phyloP scores from a whole-genome alignment of 2,797 vertebrate species.

The Gymnodraco acuticeps region DNA sequence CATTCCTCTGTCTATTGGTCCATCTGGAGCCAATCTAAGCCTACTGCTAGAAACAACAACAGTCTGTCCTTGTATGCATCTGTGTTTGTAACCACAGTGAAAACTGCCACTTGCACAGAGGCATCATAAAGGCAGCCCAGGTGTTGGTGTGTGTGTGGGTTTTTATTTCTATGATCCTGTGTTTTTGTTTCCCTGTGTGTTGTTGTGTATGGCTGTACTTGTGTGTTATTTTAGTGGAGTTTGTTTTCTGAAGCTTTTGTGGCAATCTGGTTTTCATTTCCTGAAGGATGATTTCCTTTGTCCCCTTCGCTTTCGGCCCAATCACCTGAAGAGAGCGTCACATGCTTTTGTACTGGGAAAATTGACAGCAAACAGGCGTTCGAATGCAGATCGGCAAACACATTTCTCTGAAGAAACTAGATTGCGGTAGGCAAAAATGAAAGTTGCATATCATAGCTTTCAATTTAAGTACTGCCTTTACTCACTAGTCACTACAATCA shows the following conservation, averaged over 20 bases:
- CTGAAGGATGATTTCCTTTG: conserved; percentile 63
- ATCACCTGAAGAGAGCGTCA: conserved; percentile 42
- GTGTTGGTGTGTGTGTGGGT: conserved; percentile 10
- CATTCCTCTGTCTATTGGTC: conserved; percentile 49
- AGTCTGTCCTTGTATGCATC: conserved; percentile 19
- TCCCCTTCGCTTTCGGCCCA: conserved; percentile 1
- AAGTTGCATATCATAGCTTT: conserved; percentile 23
- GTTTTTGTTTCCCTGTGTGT: conserved; percentile 19
- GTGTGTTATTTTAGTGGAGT: conserved; percentile 52
- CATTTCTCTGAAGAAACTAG: conserved; percentile 26
- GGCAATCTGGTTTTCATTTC: conserved; percentile 76
- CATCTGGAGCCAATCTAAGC: conserved; percentile 67
- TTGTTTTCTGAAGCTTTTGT: conserved; percentile 69
- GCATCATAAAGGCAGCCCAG: conserved; percentile 43
- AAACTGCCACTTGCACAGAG: conserved; percentile 52
- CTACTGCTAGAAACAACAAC: conserved; percentile 49
- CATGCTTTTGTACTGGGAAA: conserved; percentile 44
- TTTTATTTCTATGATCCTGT: background rate
- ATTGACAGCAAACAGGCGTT: conserved; percentile 28
- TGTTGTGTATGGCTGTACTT: background rate
- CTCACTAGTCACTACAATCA: background rate
- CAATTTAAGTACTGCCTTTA: background rate
- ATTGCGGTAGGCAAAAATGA: conserved; percentile 22
- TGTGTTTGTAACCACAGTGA: conserved; percentile 50
- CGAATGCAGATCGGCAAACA: conserved; percentile 29